Evolutionary conservation across 2,797 vertebrate genomes (phyloP).

Genomic region (Cossypha heuglini): DNA sequence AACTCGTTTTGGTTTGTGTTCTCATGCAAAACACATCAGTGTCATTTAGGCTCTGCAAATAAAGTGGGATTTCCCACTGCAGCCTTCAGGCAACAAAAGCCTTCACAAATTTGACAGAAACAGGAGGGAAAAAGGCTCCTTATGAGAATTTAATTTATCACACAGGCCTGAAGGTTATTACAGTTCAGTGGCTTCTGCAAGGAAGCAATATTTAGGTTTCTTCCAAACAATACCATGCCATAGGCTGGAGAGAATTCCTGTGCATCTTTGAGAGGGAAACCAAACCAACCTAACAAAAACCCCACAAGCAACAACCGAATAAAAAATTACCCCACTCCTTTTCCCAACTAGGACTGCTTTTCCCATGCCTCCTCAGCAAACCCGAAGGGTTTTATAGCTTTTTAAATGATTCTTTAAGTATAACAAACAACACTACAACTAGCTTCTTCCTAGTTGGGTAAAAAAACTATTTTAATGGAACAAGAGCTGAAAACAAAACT

Average conservation of each 20-base stretch:
- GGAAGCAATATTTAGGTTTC: not conserved
- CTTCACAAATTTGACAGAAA: not conserved
- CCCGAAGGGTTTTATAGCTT: not conserved
- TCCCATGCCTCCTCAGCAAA: not conserved
- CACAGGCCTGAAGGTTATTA: not conserved
- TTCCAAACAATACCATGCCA: not conserved
- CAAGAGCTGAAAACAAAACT: not conserved
- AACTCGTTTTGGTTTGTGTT: not conserved
- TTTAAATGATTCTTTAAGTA: not conserved
- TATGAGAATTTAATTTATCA: not conserved
- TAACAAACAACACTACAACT: not conserved
- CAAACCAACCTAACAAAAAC: not conserved
- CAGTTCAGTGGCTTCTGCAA: not conserved
- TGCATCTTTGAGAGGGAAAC: not conserved
- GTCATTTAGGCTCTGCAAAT: not conserved
- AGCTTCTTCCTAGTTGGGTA: not conserved
- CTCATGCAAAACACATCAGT: not conserved
- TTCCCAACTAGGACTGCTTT: not conserved
- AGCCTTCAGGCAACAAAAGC: not conserved
- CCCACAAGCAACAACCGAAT: not conserved
- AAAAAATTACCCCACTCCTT: not conserved
- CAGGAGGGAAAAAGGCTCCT: not conserved
- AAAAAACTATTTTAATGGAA: not conserved
- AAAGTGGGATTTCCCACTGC: not conserved
- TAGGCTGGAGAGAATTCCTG: not conserved